A percentile compares a stretch with the other conserved stretches of the same genome.
Conservation (phyloP, 2,797 vertebrate genomes). For the Lepilemur ruficaudatus region DNA sequence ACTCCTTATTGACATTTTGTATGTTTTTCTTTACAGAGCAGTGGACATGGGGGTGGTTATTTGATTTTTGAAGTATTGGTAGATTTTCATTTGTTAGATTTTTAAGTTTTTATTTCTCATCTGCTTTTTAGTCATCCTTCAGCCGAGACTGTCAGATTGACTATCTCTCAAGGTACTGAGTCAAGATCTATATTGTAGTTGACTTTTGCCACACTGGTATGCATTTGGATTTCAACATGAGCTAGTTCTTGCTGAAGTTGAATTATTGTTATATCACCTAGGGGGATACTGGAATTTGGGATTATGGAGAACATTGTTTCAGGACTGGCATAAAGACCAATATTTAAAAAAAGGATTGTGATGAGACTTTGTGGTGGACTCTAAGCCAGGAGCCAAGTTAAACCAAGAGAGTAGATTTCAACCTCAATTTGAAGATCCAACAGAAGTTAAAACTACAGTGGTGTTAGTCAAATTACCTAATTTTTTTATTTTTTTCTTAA, state of each 20-base stretch:
- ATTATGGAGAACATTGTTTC: not conserved
- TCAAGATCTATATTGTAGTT: not conserved
- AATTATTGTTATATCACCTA: not conserved
- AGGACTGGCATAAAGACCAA: not conserved
- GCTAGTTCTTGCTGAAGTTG: not conserved
- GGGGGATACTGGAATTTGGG: not conserved
- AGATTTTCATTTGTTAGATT: not conserved
- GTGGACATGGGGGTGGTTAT: not conserved
- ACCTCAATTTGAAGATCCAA: not conserved
- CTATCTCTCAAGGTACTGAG: not conserved
- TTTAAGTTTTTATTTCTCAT: not conserved
- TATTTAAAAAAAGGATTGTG: not conserved
- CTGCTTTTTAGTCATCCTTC: not conserved
- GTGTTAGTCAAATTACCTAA: not conserved
- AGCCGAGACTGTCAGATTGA: not conserved
- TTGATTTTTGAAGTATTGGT: not conserved
- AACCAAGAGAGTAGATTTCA: not conserved
- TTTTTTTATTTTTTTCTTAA: not conserved
- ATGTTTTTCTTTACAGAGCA: not conserved
- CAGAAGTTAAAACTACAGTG: not conserved
- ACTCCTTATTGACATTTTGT: not conserved
- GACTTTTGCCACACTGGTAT: not conserved
- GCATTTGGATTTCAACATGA: not conserved
- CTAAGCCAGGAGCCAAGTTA: not conserved
- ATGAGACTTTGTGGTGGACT: not conserved